phyloP scores from a whole-genome alignment of 2,888 invertebrate species.

The Idaea dimidiata region DNA sequence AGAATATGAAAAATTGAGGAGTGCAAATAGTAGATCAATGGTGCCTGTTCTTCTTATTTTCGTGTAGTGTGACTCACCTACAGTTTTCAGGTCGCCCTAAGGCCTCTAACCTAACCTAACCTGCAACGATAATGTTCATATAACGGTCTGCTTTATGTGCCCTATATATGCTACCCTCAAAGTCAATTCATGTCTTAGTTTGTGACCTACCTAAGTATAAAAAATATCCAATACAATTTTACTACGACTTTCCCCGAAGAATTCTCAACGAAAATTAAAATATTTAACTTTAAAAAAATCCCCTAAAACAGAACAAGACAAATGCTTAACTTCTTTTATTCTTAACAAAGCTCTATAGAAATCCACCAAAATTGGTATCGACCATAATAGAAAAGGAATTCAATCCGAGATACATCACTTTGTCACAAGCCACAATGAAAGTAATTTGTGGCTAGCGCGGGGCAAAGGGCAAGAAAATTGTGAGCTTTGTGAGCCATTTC shows the following conservation, averaged over 20 bases:
- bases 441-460: background rate
- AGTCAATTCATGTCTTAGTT: too few relatives aligned
- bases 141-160: too few relatives aligned
- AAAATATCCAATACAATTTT: too few relatives aligned
- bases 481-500: background rate
- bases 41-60: too few relatives aligned
- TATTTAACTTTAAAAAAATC: background rate
- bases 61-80: too few relatives aligned
- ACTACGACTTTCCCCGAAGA: background rate
- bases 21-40: too few relatives aligned
- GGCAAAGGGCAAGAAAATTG: conserved; percentile 1
- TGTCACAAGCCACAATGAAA: background rate
- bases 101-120: too few relatives aligned
- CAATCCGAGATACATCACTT: background rate
- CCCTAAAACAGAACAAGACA: background rate
- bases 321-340: background rate
- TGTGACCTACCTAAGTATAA: too few relatives aligned
- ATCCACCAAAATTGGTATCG: conserved; percentile 1
- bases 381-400: conserved; percentile 1
- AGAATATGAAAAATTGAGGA: too few relatives aligned
- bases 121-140: too few relatives aligned
- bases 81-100: too few relatives aligned
- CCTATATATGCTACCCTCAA: too few relatives aligned
- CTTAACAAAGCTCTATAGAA: background rate
- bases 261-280: background rate